Base-by-base conservation (phyloP, 2,888 invertebrate species). In the Pherbina coryleti region DNA sequence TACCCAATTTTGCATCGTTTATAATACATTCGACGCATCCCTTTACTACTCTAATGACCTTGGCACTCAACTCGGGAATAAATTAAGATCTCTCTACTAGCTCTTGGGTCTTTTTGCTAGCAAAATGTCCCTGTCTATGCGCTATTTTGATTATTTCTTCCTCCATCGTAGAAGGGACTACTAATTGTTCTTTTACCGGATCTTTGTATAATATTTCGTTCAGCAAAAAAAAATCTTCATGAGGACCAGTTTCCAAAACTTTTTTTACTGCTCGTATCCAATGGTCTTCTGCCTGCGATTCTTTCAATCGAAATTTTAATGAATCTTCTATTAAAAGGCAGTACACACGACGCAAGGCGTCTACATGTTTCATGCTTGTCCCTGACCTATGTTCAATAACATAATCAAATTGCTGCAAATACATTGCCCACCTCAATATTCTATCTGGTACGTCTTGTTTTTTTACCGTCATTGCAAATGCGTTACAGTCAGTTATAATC, bases 71-170 rank as follows among this genome's bases (percentile, higher is more conserved):
- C 11, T 31, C 28, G 4, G 64, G 64, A 17, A 64, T 64, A 31
- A 14, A 64, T 0, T 22, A 79, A 37, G 19, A 79, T 28, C 37
- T 75, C 77, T 3, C 66, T 2, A 17, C 81, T 22, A n/a, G 80
- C 80, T 28, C 53, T 78, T 17, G 78, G 74, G 34, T 81, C 82
- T 5, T 34, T 14, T 11, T 34, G 5, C 19, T 53, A 5, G 53
- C 88, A n/a, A n/a, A n/a, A n/a, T n/a, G n/a, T n/a, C n/a, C 87
- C 31, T 82, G 80, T 49, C 85, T 85, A 78, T 89, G 88, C 0
- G 82, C 81, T n/a, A 77, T 83, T 51, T 80, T 81, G 4, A 89
- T 88, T 2, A 89, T 83, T 75, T 89, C 85, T 1, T 72, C 53
- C 7, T 73, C 78, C 85, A 90, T 85, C 7, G 22, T 28, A 31